A percentile compares a stretch with the other conserved stretches of the same genome.
Evolutionary conservation across 2,797 vertebrate genomes (phyloP).

Genomic region (Distichodus sexfasciatus): DNA sequence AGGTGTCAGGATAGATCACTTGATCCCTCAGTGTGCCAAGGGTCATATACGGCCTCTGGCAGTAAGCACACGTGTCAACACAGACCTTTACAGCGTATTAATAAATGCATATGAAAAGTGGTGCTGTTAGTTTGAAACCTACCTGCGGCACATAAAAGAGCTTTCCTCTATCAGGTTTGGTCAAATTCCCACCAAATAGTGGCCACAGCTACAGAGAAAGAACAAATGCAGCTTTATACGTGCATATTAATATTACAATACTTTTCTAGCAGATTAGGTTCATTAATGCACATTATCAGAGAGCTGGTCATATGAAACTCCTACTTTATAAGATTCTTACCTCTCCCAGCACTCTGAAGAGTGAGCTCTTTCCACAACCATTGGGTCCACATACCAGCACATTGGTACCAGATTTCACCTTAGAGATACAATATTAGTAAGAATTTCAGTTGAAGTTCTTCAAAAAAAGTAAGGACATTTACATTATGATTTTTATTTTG

Average conservation of each 20-base stretch:
- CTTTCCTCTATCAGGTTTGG: conserved; percentile 96
- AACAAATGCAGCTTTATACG: too few relatives aligned
- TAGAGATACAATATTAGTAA: background rate
- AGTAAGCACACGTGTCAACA: background rate
- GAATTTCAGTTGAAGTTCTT: background rate
- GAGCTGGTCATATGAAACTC: background rate
- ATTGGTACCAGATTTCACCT: conserved; percentile 93
- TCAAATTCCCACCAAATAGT: conserved; percentile 91
- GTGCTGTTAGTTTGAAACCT: conserved; percentile 15
- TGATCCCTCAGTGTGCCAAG: conserved; percentile 94
- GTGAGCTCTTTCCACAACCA: conserved; percentile 95
- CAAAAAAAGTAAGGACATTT: background rate
- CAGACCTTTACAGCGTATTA: background rate
- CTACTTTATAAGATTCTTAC: conserved; percentile 64
- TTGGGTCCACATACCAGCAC: conserved; percentile 98
- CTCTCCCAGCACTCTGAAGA: conserved; percentile 95
- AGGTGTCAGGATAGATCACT: conserved; percentile 95
- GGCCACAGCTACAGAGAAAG: conserved; percentile 85
- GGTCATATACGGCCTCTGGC: conserved; percentile 97
- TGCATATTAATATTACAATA: too few relatives aligned
- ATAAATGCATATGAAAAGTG: background rate
- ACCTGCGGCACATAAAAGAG: conserved; percentile 99
- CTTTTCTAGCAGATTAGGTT: too few relatives aligned
- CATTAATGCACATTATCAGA: background rate
- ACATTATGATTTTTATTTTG: background rate